phyloP scores from a whole-genome alignment of 2,888 invertebrate species.

The Frankliniella fusca region DNA sequence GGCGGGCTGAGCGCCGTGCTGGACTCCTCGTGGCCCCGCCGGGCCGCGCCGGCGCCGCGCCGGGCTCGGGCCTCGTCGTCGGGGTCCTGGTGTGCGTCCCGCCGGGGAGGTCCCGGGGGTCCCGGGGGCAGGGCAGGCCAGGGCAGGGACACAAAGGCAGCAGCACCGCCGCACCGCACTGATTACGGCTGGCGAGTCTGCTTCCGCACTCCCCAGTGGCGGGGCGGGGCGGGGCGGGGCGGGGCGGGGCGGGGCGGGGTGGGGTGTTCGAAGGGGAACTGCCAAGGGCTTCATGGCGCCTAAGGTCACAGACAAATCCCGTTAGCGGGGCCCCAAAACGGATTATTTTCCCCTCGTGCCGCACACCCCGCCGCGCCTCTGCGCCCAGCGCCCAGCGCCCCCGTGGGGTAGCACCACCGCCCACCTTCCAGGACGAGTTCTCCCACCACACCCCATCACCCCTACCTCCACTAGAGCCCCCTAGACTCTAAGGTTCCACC shows the following conservation, averaged over 20 bases:
- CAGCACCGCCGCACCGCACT: not conserved
- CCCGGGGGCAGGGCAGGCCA: not conserved
- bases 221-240: not conserved
- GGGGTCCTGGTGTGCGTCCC: not conserved
- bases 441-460: no score
- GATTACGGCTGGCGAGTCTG: not conserved
- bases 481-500: no score
- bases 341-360: not conserved
- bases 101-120: not conserved
- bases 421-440: no score
- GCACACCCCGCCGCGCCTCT: not conserved
- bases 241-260: not conserved
- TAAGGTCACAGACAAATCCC: constrained; percentile 18
- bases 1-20: constrained; percentile 1
- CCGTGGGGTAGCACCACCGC: not conserved
- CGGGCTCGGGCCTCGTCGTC: not conserved
- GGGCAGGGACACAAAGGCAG: not conserved
- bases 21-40: not conserved
- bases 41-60: not conserved
- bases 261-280: not conserved
- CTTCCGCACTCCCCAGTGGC: not conserved
- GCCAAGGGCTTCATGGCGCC: constrained; percentile 5
- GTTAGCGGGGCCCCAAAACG: constrained; percentile 5
- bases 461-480: no score
- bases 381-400: not conserved